A percentile compares a stretch with the other conserved stretches of the same genome.
phyloP scores from a whole-genome alignment of 2,113 vertebrate genomes.

The Callocephalon fimbriatum region DNA sequence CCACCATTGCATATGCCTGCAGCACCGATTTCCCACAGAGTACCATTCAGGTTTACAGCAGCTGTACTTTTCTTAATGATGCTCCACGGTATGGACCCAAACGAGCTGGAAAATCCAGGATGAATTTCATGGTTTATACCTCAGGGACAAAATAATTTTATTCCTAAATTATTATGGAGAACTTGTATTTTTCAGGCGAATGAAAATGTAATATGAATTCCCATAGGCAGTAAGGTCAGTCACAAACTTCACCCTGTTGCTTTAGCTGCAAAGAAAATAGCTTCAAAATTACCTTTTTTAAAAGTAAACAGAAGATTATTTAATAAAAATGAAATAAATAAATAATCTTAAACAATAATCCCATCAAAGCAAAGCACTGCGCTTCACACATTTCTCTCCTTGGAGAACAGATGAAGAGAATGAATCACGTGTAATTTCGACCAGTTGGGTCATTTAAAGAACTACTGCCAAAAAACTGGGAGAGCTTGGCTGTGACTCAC shows the following conservation, averaged over 20 bases:
- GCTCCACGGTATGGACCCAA: background rate
- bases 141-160: background rate
- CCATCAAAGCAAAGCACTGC: background rate
- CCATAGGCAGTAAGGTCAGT: background rate
- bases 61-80: background rate
- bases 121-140: background rate
- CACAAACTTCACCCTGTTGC: background rate
- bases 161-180: background rate
- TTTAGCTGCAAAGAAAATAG: background rate
- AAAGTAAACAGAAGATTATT: background rate
- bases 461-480: constrained; percentile 15
- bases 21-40: background rate
- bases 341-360: background rate
- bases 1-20: rapidly evolving
- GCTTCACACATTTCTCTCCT: background rate
- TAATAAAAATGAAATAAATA: background rate
- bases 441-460: constrained; percentile 10
- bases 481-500: constrained; percentile 17
- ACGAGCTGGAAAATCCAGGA: background rate
- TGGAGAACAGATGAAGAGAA: background rate
- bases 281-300: background rate
- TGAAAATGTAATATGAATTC: background rate
- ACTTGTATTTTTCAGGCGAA: background rate
- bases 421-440: background rate
- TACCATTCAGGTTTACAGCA: rapidly evolving